Percentiles rank a stretch among this genome's conserved stretches.
phyloP scores from a whole-genome alignment of 2,888 invertebrate species.

The Busseola fusca region DNA sequence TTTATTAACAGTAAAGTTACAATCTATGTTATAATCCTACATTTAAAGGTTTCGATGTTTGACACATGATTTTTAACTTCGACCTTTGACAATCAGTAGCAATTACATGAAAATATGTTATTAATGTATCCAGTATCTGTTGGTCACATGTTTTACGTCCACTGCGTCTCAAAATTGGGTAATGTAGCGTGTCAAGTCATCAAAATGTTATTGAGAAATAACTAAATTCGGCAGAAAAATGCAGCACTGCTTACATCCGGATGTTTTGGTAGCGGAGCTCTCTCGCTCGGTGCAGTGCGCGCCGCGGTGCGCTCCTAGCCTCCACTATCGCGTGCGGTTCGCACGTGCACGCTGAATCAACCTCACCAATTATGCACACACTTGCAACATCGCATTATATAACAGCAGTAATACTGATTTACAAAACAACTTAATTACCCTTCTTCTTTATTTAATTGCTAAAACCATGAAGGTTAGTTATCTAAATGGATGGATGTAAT shows the following conservation, averaged over 20 bases:
- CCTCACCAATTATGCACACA: slow-evolving; percentile 54
- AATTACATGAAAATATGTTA: neutral
- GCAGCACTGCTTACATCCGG: slow-evolving; percentile 46
- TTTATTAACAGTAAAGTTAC: neutral
- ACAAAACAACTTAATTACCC: slow-evolving; percentile 46
- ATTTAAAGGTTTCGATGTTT: slow-evolving; percentile 5
- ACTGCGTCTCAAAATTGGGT: neutral
- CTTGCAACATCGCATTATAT: slow-evolving; percentile 54
- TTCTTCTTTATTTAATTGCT: slow-evolving; percentile 33
- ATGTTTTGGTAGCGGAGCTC: slow-evolving; percentile 53
- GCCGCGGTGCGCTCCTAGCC: slow-evolving; percentile 10
- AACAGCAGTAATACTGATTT: slow-evolving; percentile 52
- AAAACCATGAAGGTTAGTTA: slow-evolving; percentile 34
- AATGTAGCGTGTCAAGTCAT: neutral
- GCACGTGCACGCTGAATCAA: slow-evolving; percentile 59
- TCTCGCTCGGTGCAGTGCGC: neutral
- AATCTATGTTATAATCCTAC: neutral
- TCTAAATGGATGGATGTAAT: slow-evolving; percentile 1
- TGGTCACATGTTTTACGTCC: neutral
- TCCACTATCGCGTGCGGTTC: slow-evolving; percentile 55
- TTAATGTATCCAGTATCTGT: neutral
- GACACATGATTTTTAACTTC: neutral
- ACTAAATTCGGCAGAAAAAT: slow-evolving; percentile 18
- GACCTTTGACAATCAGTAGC: neutral
- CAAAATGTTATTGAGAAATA: slow-evolving; percentile 3